phyloP scores from a whole-genome alignment of 2,797 vertebrate species.

The Chaunax sp. region DNA sequence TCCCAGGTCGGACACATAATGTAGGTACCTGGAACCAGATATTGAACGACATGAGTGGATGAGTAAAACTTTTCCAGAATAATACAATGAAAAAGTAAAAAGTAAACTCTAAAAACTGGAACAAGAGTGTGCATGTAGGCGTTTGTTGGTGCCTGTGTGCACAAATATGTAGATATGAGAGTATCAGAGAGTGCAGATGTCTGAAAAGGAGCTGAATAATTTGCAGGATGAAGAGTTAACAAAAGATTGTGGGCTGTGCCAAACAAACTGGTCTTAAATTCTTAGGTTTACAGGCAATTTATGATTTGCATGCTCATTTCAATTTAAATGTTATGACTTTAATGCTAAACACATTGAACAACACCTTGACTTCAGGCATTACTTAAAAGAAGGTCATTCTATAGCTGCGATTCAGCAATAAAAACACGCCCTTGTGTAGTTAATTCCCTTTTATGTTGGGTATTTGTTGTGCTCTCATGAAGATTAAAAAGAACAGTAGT shows the following conservation, averaged over 20 bases:
- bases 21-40: slow-evolving; percentile 87
- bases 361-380: slow-evolving; percentile 54
- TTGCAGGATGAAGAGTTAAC: slow-evolving; percentile 42
- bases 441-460: slow-evolving; percentile 64
- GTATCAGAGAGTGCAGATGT: slow-evolving; percentile 53
- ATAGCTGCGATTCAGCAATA: slow-evolving; percentile 49
- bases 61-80: too few relatives aligned
- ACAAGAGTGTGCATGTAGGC: neutral
- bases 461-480: slow-evolving; percentile 60
- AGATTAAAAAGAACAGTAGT: slow-evolving; percentile 66
- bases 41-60: slow-evolving; percentile 16
- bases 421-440: slow-evolving; percentile 43
- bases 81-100: neutral
- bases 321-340: slow-evolving; percentile 63
- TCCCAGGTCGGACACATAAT: slow-evolving; percentile 96
- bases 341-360: slow-evolving; percentile 56
- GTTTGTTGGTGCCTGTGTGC: neutral
- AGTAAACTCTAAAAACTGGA: slow-evolving; percentile 26
- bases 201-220: slow-evolving; percentile 31
- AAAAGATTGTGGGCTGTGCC: slow-evolving; percentile 44
- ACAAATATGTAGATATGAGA: slow-evolving; percentile 27
- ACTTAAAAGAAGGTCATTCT: slow-evolving; percentile 65
- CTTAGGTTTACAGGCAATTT: slow-evolving; percentile 51
- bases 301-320: slow-evolving; percentile 47
- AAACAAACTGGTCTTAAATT: slow-evolving; percentile 54